Conservation (phyloP, 2,797 vertebrate species). For the Chanos chanos region DNA sequence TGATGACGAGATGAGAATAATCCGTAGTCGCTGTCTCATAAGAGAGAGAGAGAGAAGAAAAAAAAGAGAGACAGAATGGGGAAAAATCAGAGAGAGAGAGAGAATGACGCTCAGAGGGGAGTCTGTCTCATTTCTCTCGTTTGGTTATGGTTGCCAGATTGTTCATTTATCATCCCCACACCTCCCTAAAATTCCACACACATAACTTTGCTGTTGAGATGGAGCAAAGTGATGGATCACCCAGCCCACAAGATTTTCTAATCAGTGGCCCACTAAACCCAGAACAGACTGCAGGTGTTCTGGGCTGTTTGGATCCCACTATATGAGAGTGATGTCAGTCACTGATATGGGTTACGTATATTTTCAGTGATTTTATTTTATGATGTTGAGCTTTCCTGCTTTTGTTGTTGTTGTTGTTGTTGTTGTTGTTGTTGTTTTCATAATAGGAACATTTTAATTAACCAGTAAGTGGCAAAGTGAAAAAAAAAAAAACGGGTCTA, state of each 20-base stretch:
- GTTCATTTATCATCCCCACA: slow-evolving; percentile 31
- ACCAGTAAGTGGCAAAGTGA: no score
- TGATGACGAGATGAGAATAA: no score
- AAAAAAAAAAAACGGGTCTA: no score
- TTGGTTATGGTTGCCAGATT: slow-evolving; percentile 10
- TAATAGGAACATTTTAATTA: no score
- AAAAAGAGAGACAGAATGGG: not conserved
- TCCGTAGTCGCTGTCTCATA: no score
- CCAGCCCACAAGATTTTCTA: slow-evolving; percentile 19
- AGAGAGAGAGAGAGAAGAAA: no score
- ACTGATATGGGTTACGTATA: no score
- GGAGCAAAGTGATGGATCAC: slow-evolving; percentile 22
- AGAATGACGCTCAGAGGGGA: not conserved
- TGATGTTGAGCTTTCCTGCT: no score
- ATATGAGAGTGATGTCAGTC: no score
- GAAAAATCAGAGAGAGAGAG: not conserved
- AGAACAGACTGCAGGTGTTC: slow-evolving; percentile 25
- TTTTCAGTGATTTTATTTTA: no score
- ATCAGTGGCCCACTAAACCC: slow-evolving; percentile 10
- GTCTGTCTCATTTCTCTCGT: slow-evolving; percentile 13
- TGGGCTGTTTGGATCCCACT: not conserved
- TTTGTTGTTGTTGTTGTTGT: no score
- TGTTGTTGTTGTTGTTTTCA: no score
- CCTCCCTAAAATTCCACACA: slow-evolving; percentile 34
- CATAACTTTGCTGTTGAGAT: slow-evolving; percentile 8